A percentile compares a stretch with the other conserved stretches of the same genome.
These are phyloP conservation scores for Tragelaphus buxtoni DNA, from an alignment of 2,113 vertebrate species.

Conservation along the genomic window DNA sequence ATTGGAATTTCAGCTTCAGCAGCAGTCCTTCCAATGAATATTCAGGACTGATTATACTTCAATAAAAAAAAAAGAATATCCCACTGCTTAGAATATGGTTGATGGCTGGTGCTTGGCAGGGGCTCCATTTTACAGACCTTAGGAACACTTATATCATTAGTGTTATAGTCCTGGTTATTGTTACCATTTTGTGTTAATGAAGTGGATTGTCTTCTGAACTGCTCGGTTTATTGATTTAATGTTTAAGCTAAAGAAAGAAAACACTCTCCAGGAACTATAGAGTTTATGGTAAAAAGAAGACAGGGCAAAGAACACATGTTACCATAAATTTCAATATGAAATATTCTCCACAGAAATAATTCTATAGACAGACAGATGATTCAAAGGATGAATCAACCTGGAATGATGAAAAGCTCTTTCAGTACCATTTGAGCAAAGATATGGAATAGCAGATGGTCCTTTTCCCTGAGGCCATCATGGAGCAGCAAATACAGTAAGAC, in stretches of 20 bases:
- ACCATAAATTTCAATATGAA: background rate
- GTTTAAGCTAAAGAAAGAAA: constrained; percentile 2
- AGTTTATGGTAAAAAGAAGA: background rate
- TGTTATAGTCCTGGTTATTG: background rate
- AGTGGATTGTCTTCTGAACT: background rate
- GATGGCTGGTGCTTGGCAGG: background rate
- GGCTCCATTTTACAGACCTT: background rate
- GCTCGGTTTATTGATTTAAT: background rate
- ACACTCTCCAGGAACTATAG: background rate
- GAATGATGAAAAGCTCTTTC: background rate
- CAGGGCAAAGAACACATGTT: background rate
- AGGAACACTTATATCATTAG: background rate
- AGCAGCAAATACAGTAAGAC: background rate
- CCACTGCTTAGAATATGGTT: background rate
- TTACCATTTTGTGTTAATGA: background rate
- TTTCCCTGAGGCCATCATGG: background rate
- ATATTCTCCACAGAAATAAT: background rate
- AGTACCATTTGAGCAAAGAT: background rate
- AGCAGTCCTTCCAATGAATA: background rate
- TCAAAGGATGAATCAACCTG: background rate
- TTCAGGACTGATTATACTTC: background rate
- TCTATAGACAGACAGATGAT: background rate
- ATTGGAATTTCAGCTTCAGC: background rate
- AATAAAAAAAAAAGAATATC: background rate
- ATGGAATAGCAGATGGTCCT: background rate